phyloP scores from a whole-genome alignment of 1,140 invertebrate species.

The Anastrepha obliqua region DNA sequence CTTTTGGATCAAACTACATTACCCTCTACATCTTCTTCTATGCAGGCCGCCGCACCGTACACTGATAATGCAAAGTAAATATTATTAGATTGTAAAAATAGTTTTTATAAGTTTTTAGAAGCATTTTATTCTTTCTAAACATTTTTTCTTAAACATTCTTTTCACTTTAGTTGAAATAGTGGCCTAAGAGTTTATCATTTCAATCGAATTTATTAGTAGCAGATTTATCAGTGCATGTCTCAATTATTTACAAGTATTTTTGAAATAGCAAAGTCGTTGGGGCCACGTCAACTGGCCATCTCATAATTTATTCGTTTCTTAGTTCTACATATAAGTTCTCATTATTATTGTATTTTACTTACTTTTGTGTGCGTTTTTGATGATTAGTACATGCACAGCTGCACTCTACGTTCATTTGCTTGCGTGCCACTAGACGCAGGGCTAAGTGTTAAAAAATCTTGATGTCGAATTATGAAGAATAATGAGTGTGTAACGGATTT shows the following conservation, averaged over 20 bases:
- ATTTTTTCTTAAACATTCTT: slow-evolving; percentile 1
- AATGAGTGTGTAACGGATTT: too few relatives aligned
- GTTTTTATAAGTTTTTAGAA: slow-evolving; percentile 60
- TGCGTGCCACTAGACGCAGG: neutral
- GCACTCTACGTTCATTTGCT: slow-evolving; percentile 2
- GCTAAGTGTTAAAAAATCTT: neutral
- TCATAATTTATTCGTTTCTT: neutral
- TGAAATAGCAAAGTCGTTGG: neutral
- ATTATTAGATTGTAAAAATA: slow-evolving; percentile 67
- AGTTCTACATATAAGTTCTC: neutral
- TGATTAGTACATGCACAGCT: neutral
- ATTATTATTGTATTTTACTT: neutral
- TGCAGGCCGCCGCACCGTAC: slow-evolving; percentile 74
- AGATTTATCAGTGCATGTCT: neutral
- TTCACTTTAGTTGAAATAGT: neutral
- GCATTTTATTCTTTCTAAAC: slow-evolving; percentile 54
- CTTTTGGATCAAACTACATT: slow-evolving; percentile 78
- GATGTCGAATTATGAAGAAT: neutral
- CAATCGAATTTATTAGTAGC: neutral
- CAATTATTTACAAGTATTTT: neutral
- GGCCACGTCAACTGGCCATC: neutral
- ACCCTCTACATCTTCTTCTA: slow-evolving; percentile 73
- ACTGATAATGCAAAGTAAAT: slow-evolving; percentile 78
- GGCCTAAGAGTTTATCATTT: neutral
- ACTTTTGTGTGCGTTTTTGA: neutral